Evolutionary conservation across 2,888 invertebrate species (phyloP).

Genomic region (Argyresthia goedartella): DNA sequence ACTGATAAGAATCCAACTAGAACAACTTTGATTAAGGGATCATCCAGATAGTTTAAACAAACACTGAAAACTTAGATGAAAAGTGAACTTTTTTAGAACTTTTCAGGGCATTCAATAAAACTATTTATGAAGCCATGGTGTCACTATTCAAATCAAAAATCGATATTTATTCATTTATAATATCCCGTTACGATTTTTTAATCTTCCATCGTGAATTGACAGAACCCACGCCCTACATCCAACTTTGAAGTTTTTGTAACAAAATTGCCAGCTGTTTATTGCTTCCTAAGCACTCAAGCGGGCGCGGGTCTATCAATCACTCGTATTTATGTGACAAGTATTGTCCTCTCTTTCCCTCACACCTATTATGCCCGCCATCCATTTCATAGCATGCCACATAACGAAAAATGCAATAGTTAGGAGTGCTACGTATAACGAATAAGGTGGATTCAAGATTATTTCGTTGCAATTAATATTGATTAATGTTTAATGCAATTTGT

Average conservation of each 20-base stretch:
- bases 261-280: constrained; percentile 58
- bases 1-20: not conserved
- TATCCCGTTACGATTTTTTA: not conserved
- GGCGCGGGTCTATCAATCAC: constrained; percentile 66
- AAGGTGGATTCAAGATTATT: no score
- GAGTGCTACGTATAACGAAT: no score
- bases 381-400: constrained; percentile 28
- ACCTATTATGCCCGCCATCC: constrained; percentile 20
- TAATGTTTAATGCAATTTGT: no score
- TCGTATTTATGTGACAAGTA: constrained; percentile 61
- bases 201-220: constrained; percentile 23
- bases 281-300: constrained; percentile 56
- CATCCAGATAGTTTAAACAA: no score
- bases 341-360: constrained; percentile 37
- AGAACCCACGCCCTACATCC: constrained; percentile 16
- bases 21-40: not conserved
- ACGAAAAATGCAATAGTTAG: constrained; percentile 22
- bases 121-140: no score
- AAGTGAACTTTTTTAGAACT: no score
- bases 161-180: no score
- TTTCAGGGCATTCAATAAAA: no score
- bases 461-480: no score
- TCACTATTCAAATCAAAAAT: no score
- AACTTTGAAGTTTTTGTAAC: constrained; percentile 22
- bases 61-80: no score